Percentiles rank a stretch among this genome's conserved stretches.
These are phyloP conservation scores for Caenorhabditis elegans DNA, from an alignment of 1,140 invertebrate species.

Conservation along the genomic window DNA sequence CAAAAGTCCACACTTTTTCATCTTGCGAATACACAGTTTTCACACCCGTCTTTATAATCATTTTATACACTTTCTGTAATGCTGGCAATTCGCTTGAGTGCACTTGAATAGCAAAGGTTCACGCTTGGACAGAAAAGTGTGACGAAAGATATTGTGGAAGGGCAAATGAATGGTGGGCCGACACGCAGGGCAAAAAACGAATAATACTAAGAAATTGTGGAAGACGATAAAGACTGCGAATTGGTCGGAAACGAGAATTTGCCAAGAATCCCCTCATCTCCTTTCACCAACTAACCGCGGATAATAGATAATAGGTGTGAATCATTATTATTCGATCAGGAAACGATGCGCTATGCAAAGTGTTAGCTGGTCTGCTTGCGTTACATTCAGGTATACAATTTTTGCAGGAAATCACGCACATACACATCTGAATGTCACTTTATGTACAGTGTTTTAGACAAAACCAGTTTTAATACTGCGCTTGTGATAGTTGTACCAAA, in stretches of 20 bases:
- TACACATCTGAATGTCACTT: background rate
- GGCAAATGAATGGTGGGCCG: background rate
- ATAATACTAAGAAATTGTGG: background rate
- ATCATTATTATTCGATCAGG: conserved; percentile 12
- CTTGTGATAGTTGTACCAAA: no score
- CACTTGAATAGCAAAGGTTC: background rate
- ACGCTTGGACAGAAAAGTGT: background rate
- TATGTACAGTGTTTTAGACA: no score
- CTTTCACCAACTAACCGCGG: background rate
- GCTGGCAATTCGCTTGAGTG: background rate
- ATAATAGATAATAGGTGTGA: conserved; percentile 11
- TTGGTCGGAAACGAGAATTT: background rate
- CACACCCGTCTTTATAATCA: background rate
- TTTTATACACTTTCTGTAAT: background rate
- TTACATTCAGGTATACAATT: background rate
- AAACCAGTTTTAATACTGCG: no score
- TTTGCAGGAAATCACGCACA: background rate
- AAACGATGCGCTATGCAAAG: background rate
- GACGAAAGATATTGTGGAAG: background rate
- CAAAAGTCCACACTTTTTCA: no score
- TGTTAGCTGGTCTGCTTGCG: background rate
- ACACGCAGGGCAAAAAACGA: background rate
- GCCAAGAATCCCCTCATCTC: background rate
- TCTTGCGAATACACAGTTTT: no score
- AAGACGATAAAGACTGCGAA: background rate